These are phyloP conservation scores for Xenopus borealis DNA, from an alignment of 2,113 vertebrate genomes.

Conservation along the genomic window DNA sequence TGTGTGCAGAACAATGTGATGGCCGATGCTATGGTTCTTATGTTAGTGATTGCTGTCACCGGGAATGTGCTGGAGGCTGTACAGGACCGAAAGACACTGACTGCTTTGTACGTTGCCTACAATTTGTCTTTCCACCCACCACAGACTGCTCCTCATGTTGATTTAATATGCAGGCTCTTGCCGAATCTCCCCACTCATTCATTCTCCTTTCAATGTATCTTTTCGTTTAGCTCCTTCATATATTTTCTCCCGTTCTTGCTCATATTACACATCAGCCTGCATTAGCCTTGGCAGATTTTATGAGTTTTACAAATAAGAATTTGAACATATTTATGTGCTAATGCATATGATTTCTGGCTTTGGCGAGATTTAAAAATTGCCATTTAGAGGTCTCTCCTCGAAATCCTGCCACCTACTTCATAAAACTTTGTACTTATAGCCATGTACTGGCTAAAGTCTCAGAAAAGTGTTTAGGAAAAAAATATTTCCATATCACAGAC, in stretches of 20 bases:
- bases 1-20: constrained; percentile 95
- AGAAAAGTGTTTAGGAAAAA: background rate
- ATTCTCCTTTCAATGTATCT: constrained; percentile 16
- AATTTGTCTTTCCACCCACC: background rate
- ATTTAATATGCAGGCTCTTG: constrained; percentile 31
- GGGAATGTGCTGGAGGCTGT: constrained; percentile 93
- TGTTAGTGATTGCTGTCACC: constrained; percentile 94
- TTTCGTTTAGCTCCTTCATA: constrained; percentile 41
- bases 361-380: constrained; percentile 49
- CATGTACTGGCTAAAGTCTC: background rate
- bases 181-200: constrained; percentile 1
- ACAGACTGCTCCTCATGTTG: constrained; percentile 7
- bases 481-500: too few relatives aligned
- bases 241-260: constrained; percentile 47
- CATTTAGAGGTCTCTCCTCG: constrained; percentile 8
- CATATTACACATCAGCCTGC: constrained; percentile 50
- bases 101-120: constrained; percentile 82
- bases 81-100: constrained; percentile 93
- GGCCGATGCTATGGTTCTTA: constrained; percentile 92
- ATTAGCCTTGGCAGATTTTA: constrained; percentile 50
- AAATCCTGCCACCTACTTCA: constrained; percentile 35
- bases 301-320: constrained; percentile 53
- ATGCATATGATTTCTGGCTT: constrained; percentile 55
- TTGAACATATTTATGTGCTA: constrained; percentile 52
- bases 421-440: constrained; percentile 19